A percentile compares a stretch with the other conserved stretches of the same genome.
Evolutionary conservation across 23 tunicate genomes (phyloP).

Genomic region (Halocynthia roretzi): DNA sequence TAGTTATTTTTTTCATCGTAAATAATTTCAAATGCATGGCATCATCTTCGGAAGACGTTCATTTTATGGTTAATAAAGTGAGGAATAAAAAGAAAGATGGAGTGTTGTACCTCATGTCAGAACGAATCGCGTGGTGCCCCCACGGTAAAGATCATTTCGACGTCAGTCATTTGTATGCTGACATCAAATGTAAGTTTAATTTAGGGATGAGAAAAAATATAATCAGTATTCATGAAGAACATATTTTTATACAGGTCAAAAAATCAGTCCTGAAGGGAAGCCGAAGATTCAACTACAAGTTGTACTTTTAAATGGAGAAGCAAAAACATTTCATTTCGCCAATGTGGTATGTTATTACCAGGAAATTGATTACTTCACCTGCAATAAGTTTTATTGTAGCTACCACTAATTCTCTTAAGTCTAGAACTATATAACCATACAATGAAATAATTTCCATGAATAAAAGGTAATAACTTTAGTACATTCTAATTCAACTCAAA

Average conservation of each 20-base stretch:
- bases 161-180: slow-evolving; percentile 52
- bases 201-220: not conserved
- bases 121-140: slow-evolving; percentile 90
- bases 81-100: slow-evolving; percentile 84
- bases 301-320: slow-evolving; percentile 50
- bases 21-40: not conserved
- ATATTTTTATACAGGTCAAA: slow-evolving; percentile 44
- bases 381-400: too few species aligned
- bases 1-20: too few species aligned
- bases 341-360: slow-evolving; percentile 28
- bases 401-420: too few species aligned
- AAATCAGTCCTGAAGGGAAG: slow-evolving; percentile 91
- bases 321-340: slow-evolving; percentile 86
- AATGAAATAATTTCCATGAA: too few species aligned
- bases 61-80: slow-evolving; percentile 59
- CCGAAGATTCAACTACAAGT: slow-evolving; percentile 90
- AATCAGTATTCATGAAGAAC: not conserved
- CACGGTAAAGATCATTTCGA: slow-evolving; percentile 82
- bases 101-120: slow-evolving; percentile 65
- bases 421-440: too few species aligned
- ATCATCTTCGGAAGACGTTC: slow-evolving; percentile 54
- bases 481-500: too few species aligned
- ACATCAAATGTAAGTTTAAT: slow-evolving; percentile 68
- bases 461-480: too few species aligned
- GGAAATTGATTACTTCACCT: too few species aligned